phyloP scores from a whole-genome alignment of 1,140 invertebrate genomes.

The Hypothenemus hampei region DNA sequence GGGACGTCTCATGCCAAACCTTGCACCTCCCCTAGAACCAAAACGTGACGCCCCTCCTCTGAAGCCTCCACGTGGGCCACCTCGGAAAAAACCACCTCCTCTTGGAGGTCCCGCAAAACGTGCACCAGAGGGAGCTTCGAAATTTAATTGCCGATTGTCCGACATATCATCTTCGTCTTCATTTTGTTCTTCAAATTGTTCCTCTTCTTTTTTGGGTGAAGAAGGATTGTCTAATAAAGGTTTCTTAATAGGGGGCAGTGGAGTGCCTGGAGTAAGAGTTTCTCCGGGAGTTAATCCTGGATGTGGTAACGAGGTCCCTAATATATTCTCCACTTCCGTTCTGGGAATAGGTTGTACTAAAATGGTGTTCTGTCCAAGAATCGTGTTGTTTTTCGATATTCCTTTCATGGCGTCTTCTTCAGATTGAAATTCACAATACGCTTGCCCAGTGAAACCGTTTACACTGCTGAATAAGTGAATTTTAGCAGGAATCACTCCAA shows the following conservation, averaged over 20 bases:
- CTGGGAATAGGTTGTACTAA: conserved; percentile 62
- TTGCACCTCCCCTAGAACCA: neutral
- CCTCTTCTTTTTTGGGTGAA: neutral
- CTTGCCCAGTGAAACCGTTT: conserved; percentile 64
- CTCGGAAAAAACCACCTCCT: neutral
- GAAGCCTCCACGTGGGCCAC: neutral
- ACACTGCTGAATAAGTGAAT: conserved; percentile 74
- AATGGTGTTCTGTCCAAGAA: conserved; percentile 61
- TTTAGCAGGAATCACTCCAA: conserved; percentile 66
- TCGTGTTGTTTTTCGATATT: conserved; percentile 62
- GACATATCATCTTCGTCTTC: neutral
- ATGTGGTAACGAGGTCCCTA: conserved; percentile 22
- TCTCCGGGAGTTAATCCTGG: neutral
- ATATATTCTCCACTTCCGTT: conserved; percentile 47
- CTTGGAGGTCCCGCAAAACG: neutral
- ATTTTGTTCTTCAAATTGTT: neutral
- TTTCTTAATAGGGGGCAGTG: conserved; percentile 5
- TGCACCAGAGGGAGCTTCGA: neutral
- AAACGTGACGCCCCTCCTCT: conserved; percentile 32
- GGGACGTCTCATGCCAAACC: neutral
- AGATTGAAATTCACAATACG: conserved; percentile 77
- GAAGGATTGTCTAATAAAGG: neutral
- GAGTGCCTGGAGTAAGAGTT: conserved; percentile 7
- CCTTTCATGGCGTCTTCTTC: conserved; percentile 65
- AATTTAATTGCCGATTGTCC: neutral